Evolutionary conservation across 2,797 vertebrate genomes (phyloP).

Genomic region (Pteronotus mesoamericanus): DNA sequence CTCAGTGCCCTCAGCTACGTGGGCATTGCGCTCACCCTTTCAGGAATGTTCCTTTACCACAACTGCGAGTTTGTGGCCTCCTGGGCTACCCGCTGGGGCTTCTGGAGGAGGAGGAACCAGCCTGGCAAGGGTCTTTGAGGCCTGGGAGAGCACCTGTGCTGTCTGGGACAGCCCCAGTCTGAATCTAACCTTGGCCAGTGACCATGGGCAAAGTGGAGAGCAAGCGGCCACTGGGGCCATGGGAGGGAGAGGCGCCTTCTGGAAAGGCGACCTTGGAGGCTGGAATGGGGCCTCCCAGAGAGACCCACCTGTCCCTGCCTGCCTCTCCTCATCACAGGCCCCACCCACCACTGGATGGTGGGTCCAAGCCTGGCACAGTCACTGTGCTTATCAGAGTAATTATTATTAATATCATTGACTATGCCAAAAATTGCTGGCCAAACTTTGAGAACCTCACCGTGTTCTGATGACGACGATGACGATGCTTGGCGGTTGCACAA

Average conservation of each 20-base stretch:
- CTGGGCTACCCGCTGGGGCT: conserved; percentile 75
- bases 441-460: background rate
- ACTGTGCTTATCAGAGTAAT: background rate
- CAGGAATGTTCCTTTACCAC: conserved; percentile 94
- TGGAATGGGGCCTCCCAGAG: background rate
- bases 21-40: conserved; percentile 90
- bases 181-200: background rate
- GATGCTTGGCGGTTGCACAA: background rate
- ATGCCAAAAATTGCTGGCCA: background rate
- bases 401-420: background rate
- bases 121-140: conserved; percentile 57
- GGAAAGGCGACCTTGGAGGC: background rate
- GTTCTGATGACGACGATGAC: background rate
- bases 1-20: conserved; percentile 90
- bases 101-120: background rate
- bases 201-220: background rate
- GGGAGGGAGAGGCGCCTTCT: background rate
- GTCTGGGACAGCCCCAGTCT: background rate
- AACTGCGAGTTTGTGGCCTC: conserved; percentile 89
- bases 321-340: background rate
- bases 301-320: background rate
- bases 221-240: background rate
- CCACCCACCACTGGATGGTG: conserved; percentile 47
- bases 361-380: background rate
- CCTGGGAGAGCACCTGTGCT: background rate